Conservation (phyloP, 2,797 vertebrate genomes). For the Zenarchopterus dispar region DNA sequence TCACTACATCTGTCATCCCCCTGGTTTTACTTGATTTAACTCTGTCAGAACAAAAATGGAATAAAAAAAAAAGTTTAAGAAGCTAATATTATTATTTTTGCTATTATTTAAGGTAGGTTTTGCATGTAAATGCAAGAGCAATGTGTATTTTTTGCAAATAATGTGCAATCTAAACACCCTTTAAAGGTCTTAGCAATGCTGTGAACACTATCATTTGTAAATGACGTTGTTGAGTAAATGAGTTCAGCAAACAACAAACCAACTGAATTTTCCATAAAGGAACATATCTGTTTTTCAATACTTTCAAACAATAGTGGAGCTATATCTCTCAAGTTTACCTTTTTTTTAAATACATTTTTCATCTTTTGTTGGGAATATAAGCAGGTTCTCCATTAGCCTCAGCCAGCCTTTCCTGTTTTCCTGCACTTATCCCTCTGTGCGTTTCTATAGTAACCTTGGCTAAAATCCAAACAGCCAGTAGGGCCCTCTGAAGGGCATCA, state of each 20-base stretch:
- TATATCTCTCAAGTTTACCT: not conserved
- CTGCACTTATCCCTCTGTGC: conserved; percentile 61
- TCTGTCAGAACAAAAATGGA: not conserved
- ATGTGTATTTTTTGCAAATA: too few species aligned
- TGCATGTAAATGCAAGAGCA: too few species aligned
- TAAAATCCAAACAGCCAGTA: conserved; percentile 73
- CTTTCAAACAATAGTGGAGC: not conserved
- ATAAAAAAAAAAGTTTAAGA: not conserved
- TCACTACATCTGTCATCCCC: conserved; percentile 8
- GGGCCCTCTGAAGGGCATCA: conserved; percentile 75
- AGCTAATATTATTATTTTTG: not conserved
- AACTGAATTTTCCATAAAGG: too few species aligned
- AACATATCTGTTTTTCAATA: too few species aligned
- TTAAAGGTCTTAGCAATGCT: too few species aligned
- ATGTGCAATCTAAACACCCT: too few species aligned
- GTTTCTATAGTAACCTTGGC: conserved; percentile 80
- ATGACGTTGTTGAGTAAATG: too few species aligned
- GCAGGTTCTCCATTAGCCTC: conserved; percentile 44
- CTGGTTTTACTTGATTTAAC: conserved; percentile 2
- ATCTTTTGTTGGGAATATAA: conserved; percentile 21
- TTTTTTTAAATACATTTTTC: not conserved
- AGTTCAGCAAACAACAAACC: too few species aligned
- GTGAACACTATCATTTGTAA: too few species aligned
- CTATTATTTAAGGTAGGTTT: not conserved
- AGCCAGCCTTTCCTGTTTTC: conserved; percentile 50